Percentiles rank a stretch among this genome's conserved stretches.
Evolutionary conservation across 2,113 vertebrate genomes (phyloP).

Genomic region (Amphiprion percula): DNA sequence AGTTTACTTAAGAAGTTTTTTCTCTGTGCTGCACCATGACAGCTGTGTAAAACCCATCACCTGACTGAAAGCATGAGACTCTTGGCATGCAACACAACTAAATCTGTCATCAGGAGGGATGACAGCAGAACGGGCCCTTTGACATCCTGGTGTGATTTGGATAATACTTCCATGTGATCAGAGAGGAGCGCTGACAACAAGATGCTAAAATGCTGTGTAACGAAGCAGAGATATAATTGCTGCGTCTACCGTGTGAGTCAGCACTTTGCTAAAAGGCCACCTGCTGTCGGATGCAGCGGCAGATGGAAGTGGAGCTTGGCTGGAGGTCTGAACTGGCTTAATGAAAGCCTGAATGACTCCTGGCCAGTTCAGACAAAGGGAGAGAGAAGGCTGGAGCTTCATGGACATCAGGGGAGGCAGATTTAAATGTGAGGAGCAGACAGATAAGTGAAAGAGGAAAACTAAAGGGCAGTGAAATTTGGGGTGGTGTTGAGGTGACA

Average conservation of each 20-base stretch:
- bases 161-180: slow-evolving; percentile 17
- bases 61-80: slow-evolving; percentile 32
- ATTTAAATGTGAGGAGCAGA: background rate
- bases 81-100: background rate
- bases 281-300: slow-evolving; percentile 36
- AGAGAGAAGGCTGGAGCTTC: slow-evolving; percentile 8
- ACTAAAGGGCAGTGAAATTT: background rate
- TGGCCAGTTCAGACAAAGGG: slow-evolving; percentile 4
- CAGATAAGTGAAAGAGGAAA: background rate
- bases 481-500: background rate
- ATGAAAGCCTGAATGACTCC: slow-evolving; percentile 38
- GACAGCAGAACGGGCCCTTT: background rate
- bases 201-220: slow-evolving; percentile 41
- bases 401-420: background rate
- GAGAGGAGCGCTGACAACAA: slow-evolving; percentile 15
- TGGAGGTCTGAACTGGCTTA: slow-evolving; percentile 47
- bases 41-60: slow-evolving; percentile 31
- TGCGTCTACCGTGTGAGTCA: slow-evolving; percentile 53
- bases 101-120: background rate
- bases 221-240: slow-evolving; percentile 14
- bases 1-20: slow-evolving; percentile 31
- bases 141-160: slow-evolving; percentile 1
- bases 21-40: slow-evolving; percentile 22
- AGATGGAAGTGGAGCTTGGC: slow-evolving; percentile 41
- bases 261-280: slow-evolving; percentile 55